Evolutionary conservation across 2,888 invertebrate genomes (phyloP).

Genomic region (Electrophaes corylata): DNA sequence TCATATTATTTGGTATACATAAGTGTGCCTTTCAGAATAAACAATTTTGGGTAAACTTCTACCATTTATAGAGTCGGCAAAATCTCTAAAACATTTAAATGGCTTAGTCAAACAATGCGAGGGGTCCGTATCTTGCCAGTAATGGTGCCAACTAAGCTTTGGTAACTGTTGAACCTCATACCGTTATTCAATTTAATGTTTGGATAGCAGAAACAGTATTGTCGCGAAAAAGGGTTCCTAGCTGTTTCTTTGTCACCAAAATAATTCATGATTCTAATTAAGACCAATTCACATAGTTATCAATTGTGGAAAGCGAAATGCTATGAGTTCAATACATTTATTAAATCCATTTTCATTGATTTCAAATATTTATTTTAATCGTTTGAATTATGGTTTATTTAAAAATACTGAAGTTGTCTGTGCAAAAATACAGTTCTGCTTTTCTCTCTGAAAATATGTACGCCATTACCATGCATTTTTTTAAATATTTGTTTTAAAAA

Average conservation of each 20-base stretch:
- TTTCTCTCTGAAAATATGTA: neutral
- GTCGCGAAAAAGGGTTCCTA: constrained; percentile 2
- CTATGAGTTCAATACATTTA: too few relatives aligned
- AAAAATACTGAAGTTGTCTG: neutral
- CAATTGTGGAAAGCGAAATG: neutral
- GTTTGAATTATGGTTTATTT: too few relatives aligned
- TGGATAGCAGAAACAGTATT: constrained; percentile 13
- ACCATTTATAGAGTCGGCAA: constrained; percentile 22
- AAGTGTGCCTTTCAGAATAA: constrained; percentile 19
- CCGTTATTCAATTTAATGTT: constrained; percentile 36
- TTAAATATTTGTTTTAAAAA: too few relatives aligned
- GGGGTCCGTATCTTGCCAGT: constrained; percentile 55
- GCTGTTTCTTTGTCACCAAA: constrained; percentile 7
- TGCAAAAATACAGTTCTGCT: neutral
- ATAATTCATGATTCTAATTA: neutral
- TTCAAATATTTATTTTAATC: too few relatives aligned
- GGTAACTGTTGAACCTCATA: constrained; percentile 28
- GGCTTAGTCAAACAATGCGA: constrained; percentile 51
- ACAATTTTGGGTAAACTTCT: constrained; percentile 24
- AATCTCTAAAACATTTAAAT: constrained; percentile 36
- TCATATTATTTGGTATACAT: constrained; percentile 4
- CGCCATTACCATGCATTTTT: too few relatives aligned
- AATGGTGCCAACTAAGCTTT: constrained; percentile 49
- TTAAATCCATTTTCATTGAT: too few relatives aligned
- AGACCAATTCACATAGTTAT: neutral